Evolutionary conservation across 2,113 vertebrate species (phyloP).

Genomic region (Lepidiolamprologus cunningtoni): DNA sequence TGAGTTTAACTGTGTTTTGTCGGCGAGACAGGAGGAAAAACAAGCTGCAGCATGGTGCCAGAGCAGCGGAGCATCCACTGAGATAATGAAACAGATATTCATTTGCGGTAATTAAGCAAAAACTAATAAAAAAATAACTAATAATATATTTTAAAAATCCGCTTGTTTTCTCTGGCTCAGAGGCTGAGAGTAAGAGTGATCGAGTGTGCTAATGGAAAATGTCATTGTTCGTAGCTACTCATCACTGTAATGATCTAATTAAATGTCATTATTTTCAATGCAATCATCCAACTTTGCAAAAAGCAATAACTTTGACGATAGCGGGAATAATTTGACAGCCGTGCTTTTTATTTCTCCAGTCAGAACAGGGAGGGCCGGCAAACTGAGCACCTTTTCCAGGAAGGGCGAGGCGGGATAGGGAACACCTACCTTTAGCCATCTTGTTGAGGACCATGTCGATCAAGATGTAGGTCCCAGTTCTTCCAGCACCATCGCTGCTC

Average conservation of each 20-base stretch:
- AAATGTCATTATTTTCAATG: neutral
- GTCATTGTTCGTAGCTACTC: neutral
- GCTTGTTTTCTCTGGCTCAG: neutral
- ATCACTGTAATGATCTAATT: neutral
- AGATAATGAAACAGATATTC: neutral
- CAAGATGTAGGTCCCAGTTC: constrained; percentile 90
- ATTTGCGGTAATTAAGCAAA: neutral
- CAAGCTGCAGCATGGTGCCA: neutral
- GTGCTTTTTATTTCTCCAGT: neutral
- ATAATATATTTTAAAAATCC: neutral
- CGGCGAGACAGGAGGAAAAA: neutral
- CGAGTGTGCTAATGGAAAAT: neutral
- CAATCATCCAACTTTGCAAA: neutral
- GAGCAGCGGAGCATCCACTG: neutral
- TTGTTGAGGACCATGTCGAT: constrained; percentile 98
- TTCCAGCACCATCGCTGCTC: constrained; percentile 85
- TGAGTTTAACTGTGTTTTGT: neutral
- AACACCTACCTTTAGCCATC: constrained; percentile 93
- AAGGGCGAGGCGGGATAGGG: neutral
- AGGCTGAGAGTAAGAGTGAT: neutral
- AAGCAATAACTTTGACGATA: neutral
- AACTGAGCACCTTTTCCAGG: neutral
- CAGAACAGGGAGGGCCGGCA: no score
- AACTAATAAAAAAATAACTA: neutral
- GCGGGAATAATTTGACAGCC: neutral